Evolutionary conservation across 2,797 vertebrate genomes (phyloP).

Genomic region (Megaceryle alcyon): DNA sequence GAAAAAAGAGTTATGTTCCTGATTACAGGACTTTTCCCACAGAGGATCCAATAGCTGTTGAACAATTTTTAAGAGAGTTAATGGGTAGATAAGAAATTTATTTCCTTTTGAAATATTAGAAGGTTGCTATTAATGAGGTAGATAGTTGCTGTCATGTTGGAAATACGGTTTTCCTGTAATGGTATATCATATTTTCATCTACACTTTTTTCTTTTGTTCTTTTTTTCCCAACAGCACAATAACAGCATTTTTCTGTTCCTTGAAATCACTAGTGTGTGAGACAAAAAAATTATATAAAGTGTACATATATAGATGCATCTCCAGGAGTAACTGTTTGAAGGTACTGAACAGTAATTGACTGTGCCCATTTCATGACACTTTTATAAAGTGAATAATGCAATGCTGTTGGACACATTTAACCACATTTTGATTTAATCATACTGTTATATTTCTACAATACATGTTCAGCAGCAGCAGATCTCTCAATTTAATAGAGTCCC

Average conservation of each 20-base stretch:
- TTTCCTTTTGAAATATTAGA: neutral
- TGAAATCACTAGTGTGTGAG: neutral
- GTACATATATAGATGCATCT: neutral
- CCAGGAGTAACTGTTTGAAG: neutral
- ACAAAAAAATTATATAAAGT: neutral
- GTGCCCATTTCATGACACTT: neutral
- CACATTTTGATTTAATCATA: neutral
- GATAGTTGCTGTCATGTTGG: neutral
- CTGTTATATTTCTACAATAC: neutral
- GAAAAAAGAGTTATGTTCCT: neutral
- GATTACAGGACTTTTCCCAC: neutral
- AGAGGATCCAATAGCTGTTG: neutral
- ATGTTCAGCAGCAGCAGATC: neutral
- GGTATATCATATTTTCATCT: neutral
- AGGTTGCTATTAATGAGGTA: neutral
- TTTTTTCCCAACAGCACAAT: neutral
- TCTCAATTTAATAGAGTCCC: neutral
- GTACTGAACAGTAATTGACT: neutral
- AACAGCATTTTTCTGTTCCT: neutral
- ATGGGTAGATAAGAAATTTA: neutral
- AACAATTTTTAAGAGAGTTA: neutral
- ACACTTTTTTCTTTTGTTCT: neutral
- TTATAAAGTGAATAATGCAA: neutral
- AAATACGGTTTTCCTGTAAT: neutral
- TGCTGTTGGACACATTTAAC: neutral